Base-by-base conservation (phyloP, 2,113 vertebrate genomes). In the Anser cygnoides region DNA sequence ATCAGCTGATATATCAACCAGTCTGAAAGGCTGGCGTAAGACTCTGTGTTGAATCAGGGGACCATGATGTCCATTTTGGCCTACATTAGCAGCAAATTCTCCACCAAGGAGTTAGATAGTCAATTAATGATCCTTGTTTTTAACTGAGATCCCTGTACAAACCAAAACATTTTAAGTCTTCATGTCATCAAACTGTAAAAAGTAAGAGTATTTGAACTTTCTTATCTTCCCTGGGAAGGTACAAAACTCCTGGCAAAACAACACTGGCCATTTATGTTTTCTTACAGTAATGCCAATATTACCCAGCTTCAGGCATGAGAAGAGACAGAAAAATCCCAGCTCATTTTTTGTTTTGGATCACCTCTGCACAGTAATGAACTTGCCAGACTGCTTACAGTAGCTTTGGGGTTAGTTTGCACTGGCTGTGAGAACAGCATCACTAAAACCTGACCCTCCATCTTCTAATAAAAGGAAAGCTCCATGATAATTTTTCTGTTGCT, bases 351-450 rank as follows among this genome's bases (percentile, higher is more conserved):
- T 71, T 88, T 94, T 88, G 82, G 72, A 95, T 92, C 68, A 85
- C 87, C 41, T 88, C 75, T 88, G 46, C 22, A 33, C 37, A 4
- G 0, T 19, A 88, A 88, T 57, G 72, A 65, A 67, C 61, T 86
- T 4, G 4, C 68, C 82, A 96, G 84, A 50, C 63, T 74, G 59
- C 71, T 93, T 90, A 94, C 33, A 74, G 85, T n/a, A 84, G 78
- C 78, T 96, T 21, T 93, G 93, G 55, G 92, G 55, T 41, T 87
- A 76, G 66, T 91, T 96, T 95, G 70, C 6, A 17, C 49, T 44
- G 62, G 33, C 26, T 89, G 37, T 61, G 74, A 44, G 58, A 92
- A 57, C 62, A 63, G 4, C 37, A 87, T 28, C 29, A 55, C 20
- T 75, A 79, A 95, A 95, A 80, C 41, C 50, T 91, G 74, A 26